Evolutionary conservation across 2,797 vertebrate species (phyloP), one percentile per base, ranked within the genome.

Genomic region (Mycteria americana): DNA sequence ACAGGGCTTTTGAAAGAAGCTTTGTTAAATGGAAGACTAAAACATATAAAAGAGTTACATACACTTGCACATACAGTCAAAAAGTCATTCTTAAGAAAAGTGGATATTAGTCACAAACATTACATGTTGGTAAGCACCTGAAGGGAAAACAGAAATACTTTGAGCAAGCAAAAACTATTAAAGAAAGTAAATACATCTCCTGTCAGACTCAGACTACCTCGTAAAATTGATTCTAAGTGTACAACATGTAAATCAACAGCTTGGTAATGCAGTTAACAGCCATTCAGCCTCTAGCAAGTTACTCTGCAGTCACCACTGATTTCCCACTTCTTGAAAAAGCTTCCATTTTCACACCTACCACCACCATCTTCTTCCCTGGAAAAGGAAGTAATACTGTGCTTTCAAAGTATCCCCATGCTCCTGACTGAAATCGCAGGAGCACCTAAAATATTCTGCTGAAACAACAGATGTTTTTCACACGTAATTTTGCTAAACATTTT

Each of bases 241-340:
- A 60, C 17, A 67, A 81, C 43, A 89, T 86, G 79, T 76, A 93
- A 94, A 92, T 94, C 30, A 95, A 88, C 51, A 91, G 19, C 59
- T 68, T 50, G 25, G 30, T 33, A 85, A 30, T 45, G 68, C 45
- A 82, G 86, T 94, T 97, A 76, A 60, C 9, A 82, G 45, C 33
- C 64, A 70, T 56, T 85, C 64, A 95, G 80, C 73, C 37, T 90
- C 72, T 75, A 67, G 23, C 57, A 79, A 57, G 45, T 80, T 87
- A 59, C 54, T 85, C 39, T 72, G 53, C 37, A 77, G 54, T 60
- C 63, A 35, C 35, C 70, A 64, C 37, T 31, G 60, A 76, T 30
- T 63, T 74, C 43, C 39, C 24, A 72, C 48, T 85, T 92, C 27
- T 60, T 39, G 63, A 46, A 60, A 73, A 86, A 79, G 13, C 35